Evolutionary conservation across 2,888 invertebrate species (phyloP).

Genomic region (Pseudococcus viburni): DNA sequence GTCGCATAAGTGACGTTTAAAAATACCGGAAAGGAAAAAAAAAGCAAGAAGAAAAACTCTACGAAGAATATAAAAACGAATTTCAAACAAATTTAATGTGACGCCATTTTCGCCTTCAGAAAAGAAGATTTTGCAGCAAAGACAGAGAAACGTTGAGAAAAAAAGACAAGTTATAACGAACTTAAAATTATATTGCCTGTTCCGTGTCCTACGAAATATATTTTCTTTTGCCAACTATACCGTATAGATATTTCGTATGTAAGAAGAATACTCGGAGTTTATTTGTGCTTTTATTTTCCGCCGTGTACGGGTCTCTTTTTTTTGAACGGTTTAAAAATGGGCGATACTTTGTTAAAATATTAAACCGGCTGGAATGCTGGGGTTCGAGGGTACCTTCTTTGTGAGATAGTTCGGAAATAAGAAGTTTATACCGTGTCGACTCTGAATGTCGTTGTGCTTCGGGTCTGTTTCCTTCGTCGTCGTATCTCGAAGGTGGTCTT

Average conservation of each 20-base stretch:
- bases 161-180: slow-evolving; percentile 45
- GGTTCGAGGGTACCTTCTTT: no score
- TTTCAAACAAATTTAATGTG: slow-evolving; percentile 53
- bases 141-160: not conserved
- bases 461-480: no score
- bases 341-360: no score
- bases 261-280: not conserved
- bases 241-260: not conserved
- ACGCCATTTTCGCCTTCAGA: slow-evolving; percentile 53
- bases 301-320: no score
- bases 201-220: not conserved
- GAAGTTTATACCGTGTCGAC: no score
- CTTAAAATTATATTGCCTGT: slow-evolving; percentile 49
- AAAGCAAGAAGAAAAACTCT: not conserved
- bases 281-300: no score
- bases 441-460: no score
- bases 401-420: no score
- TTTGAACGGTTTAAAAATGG: no score
- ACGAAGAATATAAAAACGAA: slow-evolving; percentile 35
- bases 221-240: not conserved
- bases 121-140: slow-evolving; percentile 11
- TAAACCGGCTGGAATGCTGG: no score
- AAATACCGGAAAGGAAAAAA: not conserved
- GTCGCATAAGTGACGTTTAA: slow-evolving; percentile 44
- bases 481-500: no score